phyloP scores from a whole-genome alignment of 2,113 vertebrate genomes.

The Pampusana beccarii region DNA sequence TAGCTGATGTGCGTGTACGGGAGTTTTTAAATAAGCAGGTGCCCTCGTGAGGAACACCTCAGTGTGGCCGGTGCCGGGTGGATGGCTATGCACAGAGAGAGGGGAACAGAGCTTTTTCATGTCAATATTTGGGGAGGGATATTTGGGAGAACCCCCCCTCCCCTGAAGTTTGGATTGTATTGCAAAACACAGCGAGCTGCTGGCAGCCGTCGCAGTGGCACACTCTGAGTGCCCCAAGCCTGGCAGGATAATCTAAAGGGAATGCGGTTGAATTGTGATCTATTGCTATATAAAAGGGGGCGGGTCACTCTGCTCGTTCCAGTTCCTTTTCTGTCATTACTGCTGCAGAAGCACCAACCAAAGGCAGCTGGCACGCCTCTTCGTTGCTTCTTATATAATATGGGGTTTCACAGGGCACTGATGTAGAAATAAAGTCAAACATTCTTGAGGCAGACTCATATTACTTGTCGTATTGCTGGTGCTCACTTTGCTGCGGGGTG shows the following conservation, averaged over 20 bases:
- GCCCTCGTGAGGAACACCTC: background rate
- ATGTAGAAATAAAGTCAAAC: conserved; percentile 13
- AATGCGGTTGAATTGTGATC: background rate
- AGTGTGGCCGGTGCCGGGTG: background rate
- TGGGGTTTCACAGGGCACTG: background rate
- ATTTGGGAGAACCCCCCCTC: background rate
- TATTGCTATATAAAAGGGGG: conserved; percentile 49
- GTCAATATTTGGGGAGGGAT: background rate
- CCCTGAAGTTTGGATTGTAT: background rate
- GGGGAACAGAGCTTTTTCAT: background rate
- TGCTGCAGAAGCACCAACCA: conserved; percentile 46
- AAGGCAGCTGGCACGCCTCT: conserved; percentile 53
- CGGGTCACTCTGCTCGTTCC: background rate
- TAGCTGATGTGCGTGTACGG: background rate
- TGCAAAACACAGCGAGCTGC: background rate
- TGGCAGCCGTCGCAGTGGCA: background rate
- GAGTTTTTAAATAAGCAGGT: background rate
- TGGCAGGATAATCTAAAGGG: background rate
- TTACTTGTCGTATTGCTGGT: background rate
- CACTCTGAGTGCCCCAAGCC: background rate
- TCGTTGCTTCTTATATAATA: conserved; percentile 44
- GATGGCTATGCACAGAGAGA: background rate
- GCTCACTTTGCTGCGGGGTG: background rate
- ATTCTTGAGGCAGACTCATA: background rate
- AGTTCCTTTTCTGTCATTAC: conserved; percentile 40